Percentiles rank a stretch among this genome's conserved stretches.
Evolutionary conservation across 2,888 invertebrate species (phyloP).

Genomic region (Chrysolina americana): DNA sequence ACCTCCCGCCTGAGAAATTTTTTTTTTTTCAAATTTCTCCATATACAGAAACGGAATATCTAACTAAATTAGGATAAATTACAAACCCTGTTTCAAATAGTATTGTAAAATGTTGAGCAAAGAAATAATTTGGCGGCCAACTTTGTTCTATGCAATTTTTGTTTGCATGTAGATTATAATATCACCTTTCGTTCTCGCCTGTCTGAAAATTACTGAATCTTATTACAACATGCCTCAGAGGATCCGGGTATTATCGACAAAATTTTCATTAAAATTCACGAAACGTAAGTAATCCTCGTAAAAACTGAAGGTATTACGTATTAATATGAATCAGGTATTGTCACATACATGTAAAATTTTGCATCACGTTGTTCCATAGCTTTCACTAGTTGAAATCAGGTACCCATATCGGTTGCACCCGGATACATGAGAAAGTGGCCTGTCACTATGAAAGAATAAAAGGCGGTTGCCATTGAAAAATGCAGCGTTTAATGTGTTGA

Average conservation of each 20-base stretch:
- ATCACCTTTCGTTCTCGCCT: background rate
- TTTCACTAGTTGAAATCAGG: slow-evolving; percentile 58
- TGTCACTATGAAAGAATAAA: slow-evolving; percentile 27
- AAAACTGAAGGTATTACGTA: slow-evolving; percentile 42
- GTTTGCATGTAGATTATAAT: background rate
- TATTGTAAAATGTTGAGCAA: too few relatives aligned
- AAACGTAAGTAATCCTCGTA: slow-evolving; percentile 33
- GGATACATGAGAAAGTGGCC: slow-evolving; percentile 55
- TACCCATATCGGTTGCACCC: slow-evolving; percentile 60
- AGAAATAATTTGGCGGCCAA: too few relatives aligned
- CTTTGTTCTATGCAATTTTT: too few relatives aligned
- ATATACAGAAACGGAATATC: too few relatives aligned
- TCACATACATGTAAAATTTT: slow-evolving; percentile 46
- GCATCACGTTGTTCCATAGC: slow-evolving; percentile 48
- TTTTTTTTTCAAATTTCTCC: too few relatives aligned
- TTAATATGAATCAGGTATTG: slow-evolving; percentile 41
- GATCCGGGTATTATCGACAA: slow-evolving; percentile 40
- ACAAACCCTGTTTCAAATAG: too few relatives aligned
- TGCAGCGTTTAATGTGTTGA: slow-evolving; percentile 7
- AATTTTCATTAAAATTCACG: slow-evolving; percentile 41
- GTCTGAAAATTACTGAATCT: slow-evolving; percentile 3
- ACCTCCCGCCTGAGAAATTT: too few relatives aligned
- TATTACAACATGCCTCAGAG: slow-evolving; percentile 23
- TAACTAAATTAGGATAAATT: too few relatives aligned
- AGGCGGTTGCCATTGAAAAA: slow-evolving; percentile 17